Percentiles rank a stretch among this genome's conserved stretches.
Evolutionary conservation across 1,140 invertebrate species (phyloP).

Genomic region (Drosophila quadrilineata): DNA sequence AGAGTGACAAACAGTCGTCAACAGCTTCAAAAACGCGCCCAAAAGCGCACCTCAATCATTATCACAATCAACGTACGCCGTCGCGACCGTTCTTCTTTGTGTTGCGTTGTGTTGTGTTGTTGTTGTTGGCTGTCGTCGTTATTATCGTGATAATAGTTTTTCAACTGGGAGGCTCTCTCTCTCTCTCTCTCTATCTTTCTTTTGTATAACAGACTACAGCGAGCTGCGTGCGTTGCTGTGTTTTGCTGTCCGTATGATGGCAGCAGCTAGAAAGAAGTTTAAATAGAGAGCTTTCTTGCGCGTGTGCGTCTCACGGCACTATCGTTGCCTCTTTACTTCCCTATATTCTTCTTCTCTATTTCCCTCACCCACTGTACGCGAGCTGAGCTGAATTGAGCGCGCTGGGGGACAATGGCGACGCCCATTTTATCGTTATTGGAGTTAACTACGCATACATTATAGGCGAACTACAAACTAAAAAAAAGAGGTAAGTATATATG

Average conservation of each 20-base stretch:
- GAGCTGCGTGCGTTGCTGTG: neutral
- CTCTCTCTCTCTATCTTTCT: too few species aligned
- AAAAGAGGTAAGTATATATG: too few species aligned
- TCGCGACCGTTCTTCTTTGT: neutral
- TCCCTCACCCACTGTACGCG: neutral
- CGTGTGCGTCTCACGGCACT: constrained; percentile 2
- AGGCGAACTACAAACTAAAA: too few species aligned
- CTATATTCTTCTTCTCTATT: neutral
- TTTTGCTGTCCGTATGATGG: too few species aligned
- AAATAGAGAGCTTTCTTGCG: constrained; percentile 18
- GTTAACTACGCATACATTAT: too few species aligned
- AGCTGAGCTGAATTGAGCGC: too few species aligned
- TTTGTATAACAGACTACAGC: neutral
- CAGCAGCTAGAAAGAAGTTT: constrained; percentile 3
- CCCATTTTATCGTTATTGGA: too few species aligned
- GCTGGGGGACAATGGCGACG: too few species aligned
- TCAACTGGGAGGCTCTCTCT: too few species aligned
- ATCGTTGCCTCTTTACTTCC: neutral
- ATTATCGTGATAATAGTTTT: constrained; percentile 50
- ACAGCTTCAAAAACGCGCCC: neutral
- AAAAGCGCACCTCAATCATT: constrained; percentile 32
- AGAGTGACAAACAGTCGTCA: too few species aligned
- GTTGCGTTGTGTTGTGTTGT: constrained; percentile 10
- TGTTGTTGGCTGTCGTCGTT: constrained; percentile 30
- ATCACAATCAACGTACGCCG: constrained; percentile 32